Conservation (phyloP, 2,113 vertebrate genomes). For the Hylia prasina region DNA sequence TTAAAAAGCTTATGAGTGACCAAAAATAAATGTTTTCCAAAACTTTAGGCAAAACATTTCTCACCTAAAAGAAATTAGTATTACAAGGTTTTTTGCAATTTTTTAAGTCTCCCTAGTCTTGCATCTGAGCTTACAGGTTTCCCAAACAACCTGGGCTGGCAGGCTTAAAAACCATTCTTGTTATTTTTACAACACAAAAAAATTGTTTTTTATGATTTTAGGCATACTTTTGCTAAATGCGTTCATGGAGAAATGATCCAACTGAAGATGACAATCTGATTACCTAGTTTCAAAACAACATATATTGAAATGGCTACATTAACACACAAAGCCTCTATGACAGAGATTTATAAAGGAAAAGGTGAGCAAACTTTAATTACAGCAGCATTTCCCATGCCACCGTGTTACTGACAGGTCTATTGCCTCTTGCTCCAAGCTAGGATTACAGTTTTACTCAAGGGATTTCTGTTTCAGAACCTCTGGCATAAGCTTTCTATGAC, state of each 20-base stretch:
- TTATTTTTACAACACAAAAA: background rate
- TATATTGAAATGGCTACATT: conserved; percentile 34
- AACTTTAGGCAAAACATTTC: background rate
- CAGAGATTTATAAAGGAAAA: conserved; percentile 31
- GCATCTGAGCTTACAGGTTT: background rate
- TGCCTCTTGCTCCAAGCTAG: conserved; percentile 19
- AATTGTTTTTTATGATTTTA: background rate
- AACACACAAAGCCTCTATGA: background rate
- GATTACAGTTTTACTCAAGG: conserved; percentile 44
- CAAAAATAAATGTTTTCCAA: background rate
- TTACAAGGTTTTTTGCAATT: background rate
- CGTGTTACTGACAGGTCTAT: conserved; percentile 27
- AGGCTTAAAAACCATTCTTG: background rate
- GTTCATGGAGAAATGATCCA: background rate
- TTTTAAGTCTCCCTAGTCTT: background rate
- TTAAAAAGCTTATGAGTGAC: background rate
- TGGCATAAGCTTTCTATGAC: background rate
- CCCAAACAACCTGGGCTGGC: background rate
- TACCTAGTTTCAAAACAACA: conserved; percentile 16
- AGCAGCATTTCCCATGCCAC: conserved; percentile 7
- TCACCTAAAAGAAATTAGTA: background rate
- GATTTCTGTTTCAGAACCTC: conserved; percentile 21
- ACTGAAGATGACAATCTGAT: conserved; percentile 10
- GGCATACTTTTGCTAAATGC: background rate
- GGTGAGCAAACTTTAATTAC: conserved; percentile 52